Conservation (phyloP, 2,113 vertebrate species). For the Tylochromis polylepis region DNA sequence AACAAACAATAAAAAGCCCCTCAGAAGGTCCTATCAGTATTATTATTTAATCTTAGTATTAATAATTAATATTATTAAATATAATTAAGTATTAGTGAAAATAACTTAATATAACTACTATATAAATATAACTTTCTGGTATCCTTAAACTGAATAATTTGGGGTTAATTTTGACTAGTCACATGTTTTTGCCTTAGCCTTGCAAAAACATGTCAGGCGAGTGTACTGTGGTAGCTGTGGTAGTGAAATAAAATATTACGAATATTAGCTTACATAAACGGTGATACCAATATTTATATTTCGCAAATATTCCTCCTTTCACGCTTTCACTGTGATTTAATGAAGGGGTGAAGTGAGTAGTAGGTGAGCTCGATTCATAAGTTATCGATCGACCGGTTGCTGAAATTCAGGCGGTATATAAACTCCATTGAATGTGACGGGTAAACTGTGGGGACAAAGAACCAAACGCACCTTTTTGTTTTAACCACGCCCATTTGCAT, state of each 20-base stretch:
- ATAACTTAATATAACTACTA: neutral
- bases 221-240: neutral
- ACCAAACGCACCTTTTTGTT: neutral
- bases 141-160: neutral
- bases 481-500: neutral
- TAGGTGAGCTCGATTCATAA: neutral
- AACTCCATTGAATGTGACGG: accelerated
- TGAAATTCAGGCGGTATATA: neutral
- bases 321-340: neutral
- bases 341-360: neutral
- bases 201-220: neutral
- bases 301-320: neutral
- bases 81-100: neutral
- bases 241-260: neutral
- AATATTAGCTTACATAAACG: neutral
- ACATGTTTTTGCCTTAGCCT: neutral
- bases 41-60: neutral
- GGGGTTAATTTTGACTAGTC: neutral
- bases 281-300: neutral
- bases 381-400: too few species aligned
- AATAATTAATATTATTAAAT: neutral
- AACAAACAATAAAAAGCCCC: too few species aligned
- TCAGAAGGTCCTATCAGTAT: too few species aligned
- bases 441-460: accelerated
- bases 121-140: neutral